phyloP scores from a whole-genome alignment of 1,140 invertebrate genomes.

The Proales similis region DNA sequence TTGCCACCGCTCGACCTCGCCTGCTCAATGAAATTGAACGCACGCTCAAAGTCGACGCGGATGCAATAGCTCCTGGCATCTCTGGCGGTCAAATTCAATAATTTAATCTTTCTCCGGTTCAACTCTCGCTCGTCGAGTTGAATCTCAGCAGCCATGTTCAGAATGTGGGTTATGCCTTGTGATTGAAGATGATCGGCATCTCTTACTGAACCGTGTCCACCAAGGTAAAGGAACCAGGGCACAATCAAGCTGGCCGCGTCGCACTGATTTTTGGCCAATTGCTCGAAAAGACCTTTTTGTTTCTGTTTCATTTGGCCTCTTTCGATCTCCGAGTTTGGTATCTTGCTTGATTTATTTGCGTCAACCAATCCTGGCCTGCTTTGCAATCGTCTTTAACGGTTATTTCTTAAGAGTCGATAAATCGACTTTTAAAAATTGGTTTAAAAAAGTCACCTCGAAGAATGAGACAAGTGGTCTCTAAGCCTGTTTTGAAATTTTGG shows the following conservation, averaged over 20 bases:
- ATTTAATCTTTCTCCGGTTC: slow-evolving; percentile 3
- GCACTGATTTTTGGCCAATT: slow-evolving; percentile 15
- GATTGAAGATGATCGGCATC: neutral
- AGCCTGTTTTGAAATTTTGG: too few relatives aligned
- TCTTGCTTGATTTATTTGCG: too few relatives aligned
- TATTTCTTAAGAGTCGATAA: too few relatives aligned
- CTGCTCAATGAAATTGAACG: slow-evolving; percentile 2
- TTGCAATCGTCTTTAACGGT: too few relatives aligned
- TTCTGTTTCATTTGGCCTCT: slow-evolving; percentile 1
- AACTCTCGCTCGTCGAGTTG: neutral
- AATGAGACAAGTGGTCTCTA: too few relatives aligned
- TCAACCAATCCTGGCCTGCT: too few relatives aligned
- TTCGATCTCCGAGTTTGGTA: too few relatives aligned
- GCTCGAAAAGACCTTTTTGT: slow-evolving; percentile 13
- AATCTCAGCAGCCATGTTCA: slow-evolving; percentile 10
- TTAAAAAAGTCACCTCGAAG: too few relatives aligned
- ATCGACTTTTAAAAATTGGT: too few relatives aligned
- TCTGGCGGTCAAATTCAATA: neutral
- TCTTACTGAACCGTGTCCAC: slow-evolving; percentile 23
- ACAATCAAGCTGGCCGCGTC: slow-evolving; percentile 16
- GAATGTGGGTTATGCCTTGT: slow-evolving; percentile 8
- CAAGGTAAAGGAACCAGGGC: slow-evolving; percentile 19
- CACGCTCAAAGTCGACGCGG: neutral
- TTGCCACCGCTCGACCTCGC: slow-evolving; percentile 55
- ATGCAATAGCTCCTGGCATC: neutral